Percentiles rank a stretch among this genome's conserved stretches.
Conservation (phyloP, 2,113 vertebrate species). For the Dromiciops gliroides region DNA sequence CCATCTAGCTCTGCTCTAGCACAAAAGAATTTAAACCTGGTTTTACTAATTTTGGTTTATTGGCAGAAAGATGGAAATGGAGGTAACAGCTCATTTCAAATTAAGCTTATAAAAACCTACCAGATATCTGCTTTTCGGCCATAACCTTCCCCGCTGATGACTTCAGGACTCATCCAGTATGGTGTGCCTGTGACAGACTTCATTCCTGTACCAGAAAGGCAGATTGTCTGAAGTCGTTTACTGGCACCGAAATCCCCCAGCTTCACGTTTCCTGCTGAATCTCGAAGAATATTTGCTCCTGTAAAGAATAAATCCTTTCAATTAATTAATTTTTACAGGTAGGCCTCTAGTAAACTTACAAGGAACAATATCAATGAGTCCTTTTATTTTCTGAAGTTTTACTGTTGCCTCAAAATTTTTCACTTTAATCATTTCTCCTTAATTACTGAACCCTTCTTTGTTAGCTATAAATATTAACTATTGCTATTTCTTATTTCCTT, state of each 20-base stretch:
- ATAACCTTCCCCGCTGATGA: slow-evolving; percentile 98
- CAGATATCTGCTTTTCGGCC: slow-evolving; percentile 99
- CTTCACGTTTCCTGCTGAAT: slow-evolving; percentile 98
- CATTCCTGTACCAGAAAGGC: slow-evolving; percentile 97
- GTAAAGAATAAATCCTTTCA: slow-evolving; percentile 55
- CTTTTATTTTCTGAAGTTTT: not conserved
- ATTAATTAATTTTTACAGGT: slow-evolving; percentile 39
- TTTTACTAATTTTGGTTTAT: slow-evolving; percentile 22
- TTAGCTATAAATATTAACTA: not conserved
- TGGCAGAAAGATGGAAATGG: slow-evolving; percentile 6
- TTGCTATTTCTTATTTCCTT: not conserved
- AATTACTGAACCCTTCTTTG: not conserved
- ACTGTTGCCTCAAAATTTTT: not conserved
- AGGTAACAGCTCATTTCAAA: slow-evolving; percentile 17
- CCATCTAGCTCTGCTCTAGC: not conserved
- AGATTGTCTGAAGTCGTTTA: slow-evolving; percentile 97
- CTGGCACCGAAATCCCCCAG: slow-evolving; percentile 99
- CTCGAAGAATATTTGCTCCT: slow-evolving; percentile 98
- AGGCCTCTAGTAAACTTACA: not conserved
- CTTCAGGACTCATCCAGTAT: slow-evolving; percentile 99
- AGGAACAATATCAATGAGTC: slow-evolving; percentile 11
- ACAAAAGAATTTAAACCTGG: slow-evolving; percentile 40
- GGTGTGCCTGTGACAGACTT: slow-evolving; percentile 98
- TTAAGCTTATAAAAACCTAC: slow-evolving; percentile 82
- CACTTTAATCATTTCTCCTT: not conserved